A percentile compares a stretch with the other conserved stretches of the same genome.
phyloP scores from a whole-genome alignment of 2,113 vertebrate species.

The Otis tarda region DNA sequence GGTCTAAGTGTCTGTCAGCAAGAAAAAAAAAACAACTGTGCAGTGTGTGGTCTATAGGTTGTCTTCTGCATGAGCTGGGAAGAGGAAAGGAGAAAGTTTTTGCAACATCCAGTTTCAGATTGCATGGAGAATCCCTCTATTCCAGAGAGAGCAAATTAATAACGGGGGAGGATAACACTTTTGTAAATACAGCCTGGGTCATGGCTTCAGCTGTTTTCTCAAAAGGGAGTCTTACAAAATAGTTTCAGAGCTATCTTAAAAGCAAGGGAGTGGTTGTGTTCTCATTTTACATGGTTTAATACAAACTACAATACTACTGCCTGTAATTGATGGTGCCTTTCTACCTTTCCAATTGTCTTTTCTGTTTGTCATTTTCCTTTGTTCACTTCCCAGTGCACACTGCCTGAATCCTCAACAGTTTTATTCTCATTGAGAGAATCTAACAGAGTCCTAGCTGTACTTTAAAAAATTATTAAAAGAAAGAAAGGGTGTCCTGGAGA shows the following conservation, averaged over 20 bases:
- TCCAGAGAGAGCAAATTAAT: background rate
- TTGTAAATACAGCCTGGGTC: background rate
- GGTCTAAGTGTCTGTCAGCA: background rate
- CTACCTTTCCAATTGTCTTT: background rate
- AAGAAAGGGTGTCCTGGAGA: background rate
- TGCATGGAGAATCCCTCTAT: background rate
- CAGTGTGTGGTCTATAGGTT: background rate
- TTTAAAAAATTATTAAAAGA: background rate
- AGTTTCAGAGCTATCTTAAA: background rate
- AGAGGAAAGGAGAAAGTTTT: background rate
- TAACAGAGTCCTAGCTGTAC: background rate
- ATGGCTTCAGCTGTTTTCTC: background rate
- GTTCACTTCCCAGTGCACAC: background rate
- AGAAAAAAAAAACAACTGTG: background rate
- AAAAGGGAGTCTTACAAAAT: background rate
- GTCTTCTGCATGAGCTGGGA: background rate
- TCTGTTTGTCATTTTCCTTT: background rate
- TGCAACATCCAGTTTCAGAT: background rate
- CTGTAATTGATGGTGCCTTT: slow-evolving; percentile 3
- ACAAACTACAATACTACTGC: background rate
- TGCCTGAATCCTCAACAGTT: background rate
- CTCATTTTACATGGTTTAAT: background rate
- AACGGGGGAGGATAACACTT: background rate
- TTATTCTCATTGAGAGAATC: background rate
- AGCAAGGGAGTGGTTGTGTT: background rate